phyloP scores from a whole-genome alignment of 2,888 invertebrate species.

The Heliconius erato region DNA sequence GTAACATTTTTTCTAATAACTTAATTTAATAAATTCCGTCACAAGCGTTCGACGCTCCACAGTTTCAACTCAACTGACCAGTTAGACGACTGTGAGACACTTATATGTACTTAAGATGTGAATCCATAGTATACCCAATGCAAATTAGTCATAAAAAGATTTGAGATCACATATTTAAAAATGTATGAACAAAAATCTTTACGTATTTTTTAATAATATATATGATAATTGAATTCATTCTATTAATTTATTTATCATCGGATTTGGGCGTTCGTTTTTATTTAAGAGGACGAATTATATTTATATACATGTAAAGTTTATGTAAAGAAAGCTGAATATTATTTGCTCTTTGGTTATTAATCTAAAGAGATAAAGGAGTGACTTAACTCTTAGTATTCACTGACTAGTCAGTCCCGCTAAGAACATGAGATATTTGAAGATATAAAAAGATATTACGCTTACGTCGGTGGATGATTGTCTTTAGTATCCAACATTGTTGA shows the following conservation, averaged over 20 bases:
- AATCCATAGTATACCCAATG: slow-evolving; percentile 7
- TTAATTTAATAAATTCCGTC: slow-evolving; percentile 14
- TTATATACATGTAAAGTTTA: background rate
- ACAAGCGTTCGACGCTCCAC: slow-evolving; percentile 23
- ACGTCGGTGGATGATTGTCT: background rate
- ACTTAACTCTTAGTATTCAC: background rate
- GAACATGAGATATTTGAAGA: background rate
- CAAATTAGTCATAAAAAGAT: slow-evolving; percentile 12
- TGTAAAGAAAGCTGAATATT: background rate
- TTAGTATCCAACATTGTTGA: slow-evolving; percentile 15
- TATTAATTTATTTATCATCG: background rate
- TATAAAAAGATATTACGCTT: slow-evolving; percentile 1
- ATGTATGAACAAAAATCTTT: background rate
- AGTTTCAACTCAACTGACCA: slow-evolving; percentile 45
- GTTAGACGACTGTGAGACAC: slow-evolving; percentile 43
- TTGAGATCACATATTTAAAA: background rate
- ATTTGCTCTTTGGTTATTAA: background rate
- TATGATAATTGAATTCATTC: background rate
- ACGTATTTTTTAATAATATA: background rate
- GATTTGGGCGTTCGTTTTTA: too few species aligned
- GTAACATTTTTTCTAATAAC: slow-evolving; percentile 58
- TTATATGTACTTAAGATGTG: slow-evolving; percentile 43
- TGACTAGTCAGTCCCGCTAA: too few species aligned
- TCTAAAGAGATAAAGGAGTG: background rate
- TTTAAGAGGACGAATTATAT: too few species aligned